Percentiles rank a stretch among this genome's conserved stretches.
These are phyloP conservation scores for Tipula unca DNA, from an alignment of 2,888 invertebrate genomes.

Conservation along the genomic window DNA sequence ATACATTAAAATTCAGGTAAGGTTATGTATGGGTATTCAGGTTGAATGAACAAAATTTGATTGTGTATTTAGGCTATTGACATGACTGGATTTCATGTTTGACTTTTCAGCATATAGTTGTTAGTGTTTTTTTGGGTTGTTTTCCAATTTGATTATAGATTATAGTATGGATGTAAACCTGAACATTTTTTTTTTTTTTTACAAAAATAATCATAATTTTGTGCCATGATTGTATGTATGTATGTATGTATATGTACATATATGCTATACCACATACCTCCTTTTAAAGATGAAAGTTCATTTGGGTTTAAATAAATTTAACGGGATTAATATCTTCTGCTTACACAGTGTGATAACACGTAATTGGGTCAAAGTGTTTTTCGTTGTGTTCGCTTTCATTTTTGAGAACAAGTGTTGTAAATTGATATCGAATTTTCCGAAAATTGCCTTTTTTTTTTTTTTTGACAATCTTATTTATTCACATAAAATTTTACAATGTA, in stretches of 20 bases:
- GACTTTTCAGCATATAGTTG: neutral
- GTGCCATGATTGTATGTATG: neutral
- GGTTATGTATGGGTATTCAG: neutral
- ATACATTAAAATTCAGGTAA: neutral
- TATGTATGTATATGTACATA: too few relatives aligned
- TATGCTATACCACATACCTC: too few relatives aligned
- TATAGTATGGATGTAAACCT: neutral
- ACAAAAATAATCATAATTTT: neutral
- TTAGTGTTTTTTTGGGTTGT: neutral
- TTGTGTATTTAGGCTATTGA: neutral
- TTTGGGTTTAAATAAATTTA: neutral
- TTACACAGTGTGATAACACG: too few relatives aligned
- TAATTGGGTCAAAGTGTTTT: too few relatives aligned
- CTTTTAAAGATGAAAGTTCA: neutral
- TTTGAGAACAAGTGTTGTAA: too few relatives aligned
- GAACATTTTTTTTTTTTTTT: neutral
- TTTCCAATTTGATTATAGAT: neutral
- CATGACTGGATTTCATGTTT: neutral
- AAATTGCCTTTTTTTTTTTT: too few relatives aligned
- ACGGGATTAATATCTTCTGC: neutral
- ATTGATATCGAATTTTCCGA: too few relatives aligned
- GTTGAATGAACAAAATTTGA: neutral
- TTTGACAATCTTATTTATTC: too few relatives aligned
- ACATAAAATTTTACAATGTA: too few relatives aligned
- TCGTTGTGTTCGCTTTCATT: too few relatives aligned